A percentile compares a stretch with the other conserved stretches of the same genome.
Conservation (phyloP, 2,888 invertebrate species). For the Epinotia bilunana region DNA sequence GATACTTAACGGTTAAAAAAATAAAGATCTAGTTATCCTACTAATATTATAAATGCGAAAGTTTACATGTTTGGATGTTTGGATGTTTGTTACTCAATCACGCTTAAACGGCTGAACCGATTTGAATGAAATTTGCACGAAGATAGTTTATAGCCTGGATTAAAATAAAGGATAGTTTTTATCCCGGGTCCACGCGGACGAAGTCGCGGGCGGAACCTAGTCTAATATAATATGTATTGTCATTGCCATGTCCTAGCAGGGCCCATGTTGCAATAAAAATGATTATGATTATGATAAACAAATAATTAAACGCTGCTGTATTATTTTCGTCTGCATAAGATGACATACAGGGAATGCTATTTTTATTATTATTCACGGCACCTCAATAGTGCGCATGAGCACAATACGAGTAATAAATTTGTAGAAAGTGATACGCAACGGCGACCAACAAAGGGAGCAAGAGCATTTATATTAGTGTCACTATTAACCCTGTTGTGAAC, state of each 20-base stretch:
- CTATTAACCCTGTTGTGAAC: constrained; percentile 38
- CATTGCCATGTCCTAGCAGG: no score
- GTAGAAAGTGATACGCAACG: constrained; percentile 33
- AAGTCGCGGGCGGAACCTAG: no score
- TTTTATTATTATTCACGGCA: neutral
- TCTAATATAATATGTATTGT: no score
- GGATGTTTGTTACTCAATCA: no score
- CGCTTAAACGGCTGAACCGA: no score
- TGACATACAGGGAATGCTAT: neutral
- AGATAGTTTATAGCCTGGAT: no score
- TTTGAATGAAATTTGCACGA: no score
- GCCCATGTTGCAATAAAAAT: no score
- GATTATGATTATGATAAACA: no score
- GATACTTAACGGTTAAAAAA: constrained; percentile 5
- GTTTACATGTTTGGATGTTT: no score
- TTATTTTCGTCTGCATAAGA: neutral
- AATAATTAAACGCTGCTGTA: neutral
- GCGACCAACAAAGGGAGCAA: constrained; percentile 36
- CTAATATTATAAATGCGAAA: neutral
- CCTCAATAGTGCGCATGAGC: neutral
- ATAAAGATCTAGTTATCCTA: constrained; percentile 1
- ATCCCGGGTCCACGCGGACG: no score
- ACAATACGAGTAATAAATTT: constrained; percentile 29
- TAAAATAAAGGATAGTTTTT: no score
- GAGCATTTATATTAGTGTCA: constrained; percentile 40